Percentiles rank a stretch among this genome's conserved stretches.
These are phyloP conservation scores for Rhadina sibilatrix DNA, from an alignment of 2,113 vertebrate species.

Conservation along the genomic window DNA sequence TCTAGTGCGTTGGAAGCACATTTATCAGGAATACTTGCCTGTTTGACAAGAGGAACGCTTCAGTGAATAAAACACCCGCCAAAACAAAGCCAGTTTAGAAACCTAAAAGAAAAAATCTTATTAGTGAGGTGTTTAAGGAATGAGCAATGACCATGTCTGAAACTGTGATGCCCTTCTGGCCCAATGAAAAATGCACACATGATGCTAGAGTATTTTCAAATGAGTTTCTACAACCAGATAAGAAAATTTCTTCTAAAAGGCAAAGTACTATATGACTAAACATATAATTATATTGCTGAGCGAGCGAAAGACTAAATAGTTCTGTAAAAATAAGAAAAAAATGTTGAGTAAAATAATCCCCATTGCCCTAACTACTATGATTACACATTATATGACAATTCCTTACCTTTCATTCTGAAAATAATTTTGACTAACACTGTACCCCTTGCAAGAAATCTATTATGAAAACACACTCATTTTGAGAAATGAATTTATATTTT, in stretches of 20 bases:
- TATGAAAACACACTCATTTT: not conserved
- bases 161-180: not conserved
- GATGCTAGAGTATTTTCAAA: not conserved
- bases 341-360: not conserved
- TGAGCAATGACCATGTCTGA: not conserved
- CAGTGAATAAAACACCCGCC: not conserved
- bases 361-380: not conserved
- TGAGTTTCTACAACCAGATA: not conserved
- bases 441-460: not conserved
- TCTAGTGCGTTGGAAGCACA: not conserved
- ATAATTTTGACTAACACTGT: not conserved
- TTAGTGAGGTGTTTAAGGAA: not conserved
- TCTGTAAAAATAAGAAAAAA: not conserved
- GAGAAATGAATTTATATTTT: not conserved
- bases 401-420: not conserved
- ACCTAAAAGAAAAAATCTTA: not conserved
- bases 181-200: not conserved
- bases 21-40: not conserved
- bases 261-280: not conserved
- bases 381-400: not conserved
- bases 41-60: not conserved
- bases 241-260: not conserved
- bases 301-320: not conserved
- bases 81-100: not conserved
- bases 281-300: not conserved